Evolutionary conservation across 2,888 invertebrate species (phyloP), one percentile per base, ranked within the genome.

Genomic region (Dolichopus griseipennis): DNA sequence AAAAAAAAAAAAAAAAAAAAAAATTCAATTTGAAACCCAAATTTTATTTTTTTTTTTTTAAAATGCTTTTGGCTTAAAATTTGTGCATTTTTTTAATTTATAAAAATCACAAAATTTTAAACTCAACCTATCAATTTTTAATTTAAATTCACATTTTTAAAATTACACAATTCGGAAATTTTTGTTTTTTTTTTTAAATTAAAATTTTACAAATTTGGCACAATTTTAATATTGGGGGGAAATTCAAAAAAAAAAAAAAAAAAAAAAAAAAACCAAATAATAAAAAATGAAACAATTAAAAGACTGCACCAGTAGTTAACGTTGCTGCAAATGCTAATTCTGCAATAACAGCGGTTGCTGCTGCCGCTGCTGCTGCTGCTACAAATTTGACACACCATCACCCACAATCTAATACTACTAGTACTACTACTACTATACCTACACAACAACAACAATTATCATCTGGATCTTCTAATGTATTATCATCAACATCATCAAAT

Each of bases 401-500:
- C 81, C 78, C 70, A 73, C 75, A 69, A 74, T 74, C 70, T 75
- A 27, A 27, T 27, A 27, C 27, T 27, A 27, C 27, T 27, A 27
- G 27, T 27, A 74, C 70, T 74, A 72, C 41, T 74, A 73, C 65
- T 73, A 73, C 67, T 78, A 78, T 85, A 81, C 83, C 62, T 62
- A 72, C 80, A 69, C 71, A 70, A 66, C 70, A 71, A 72, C 72
- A 70, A 72, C 70, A 71, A 72, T 72, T 70, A 72, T 71, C 74
- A 71, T 72, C 73, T 67, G 73, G 74, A 85, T 85, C 86, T 84
- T 78, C 82, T 82, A 27, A 2, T 27, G 27, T 27, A 27, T 27
- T 27, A 27, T 79, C 84, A 73, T 78, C 86, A 83, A 86, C 89
- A 84, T 52, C 52, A 52, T 52, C 52, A 52, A 52, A 52, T 52